These are phyloP conservation scores for Triplophysa dalaica DNA, from an alignment of 2,113 vertebrate genomes.

Conservation along the genomic window DNA sequence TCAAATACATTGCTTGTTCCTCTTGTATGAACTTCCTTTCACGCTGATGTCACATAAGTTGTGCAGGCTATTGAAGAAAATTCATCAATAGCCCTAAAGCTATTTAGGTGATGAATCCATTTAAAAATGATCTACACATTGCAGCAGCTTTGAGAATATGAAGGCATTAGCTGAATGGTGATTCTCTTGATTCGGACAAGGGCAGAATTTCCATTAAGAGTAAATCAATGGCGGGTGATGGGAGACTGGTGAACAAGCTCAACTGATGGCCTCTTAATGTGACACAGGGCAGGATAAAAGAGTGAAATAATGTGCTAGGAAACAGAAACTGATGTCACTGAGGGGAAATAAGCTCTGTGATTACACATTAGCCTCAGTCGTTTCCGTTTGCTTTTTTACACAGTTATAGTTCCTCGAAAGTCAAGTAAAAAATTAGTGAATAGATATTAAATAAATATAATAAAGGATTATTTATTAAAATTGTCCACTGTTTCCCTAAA, in stretches of 20 bases:
- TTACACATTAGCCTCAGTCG: neutral
- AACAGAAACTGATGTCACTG: neutral
- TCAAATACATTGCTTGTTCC: too few species aligned
- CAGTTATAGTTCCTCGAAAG: neutral
- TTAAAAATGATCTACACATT: neutral
- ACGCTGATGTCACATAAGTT: neutral
- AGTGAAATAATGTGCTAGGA: neutral
- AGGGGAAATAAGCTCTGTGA: neutral
- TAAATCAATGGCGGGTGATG: conserved; percentile 32
- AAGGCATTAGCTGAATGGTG: conserved; percentile 10
- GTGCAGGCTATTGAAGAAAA: too few species aligned
- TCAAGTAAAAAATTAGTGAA: neutral
- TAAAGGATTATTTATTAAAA: too few species aligned
- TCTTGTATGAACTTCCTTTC: too few species aligned
- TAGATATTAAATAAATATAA: too few species aligned
- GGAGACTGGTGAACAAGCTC: conserved; percentile 1
- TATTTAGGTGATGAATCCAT: too few species aligned
- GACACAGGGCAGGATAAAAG: conserved; percentile 14
- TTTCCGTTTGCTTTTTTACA: neutral
- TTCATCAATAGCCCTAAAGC: too few species aligned
- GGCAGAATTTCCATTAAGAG: conserved; percentile 16
- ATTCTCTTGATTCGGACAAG: neutral
- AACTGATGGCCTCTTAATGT: conserved; percentile 19
- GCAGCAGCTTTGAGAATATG: neutral
- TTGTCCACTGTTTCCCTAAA: too few species aligned